Conservation (phyloP, 2,888 invertebrate genomes). For the Polymixis lichenea region DNA sequence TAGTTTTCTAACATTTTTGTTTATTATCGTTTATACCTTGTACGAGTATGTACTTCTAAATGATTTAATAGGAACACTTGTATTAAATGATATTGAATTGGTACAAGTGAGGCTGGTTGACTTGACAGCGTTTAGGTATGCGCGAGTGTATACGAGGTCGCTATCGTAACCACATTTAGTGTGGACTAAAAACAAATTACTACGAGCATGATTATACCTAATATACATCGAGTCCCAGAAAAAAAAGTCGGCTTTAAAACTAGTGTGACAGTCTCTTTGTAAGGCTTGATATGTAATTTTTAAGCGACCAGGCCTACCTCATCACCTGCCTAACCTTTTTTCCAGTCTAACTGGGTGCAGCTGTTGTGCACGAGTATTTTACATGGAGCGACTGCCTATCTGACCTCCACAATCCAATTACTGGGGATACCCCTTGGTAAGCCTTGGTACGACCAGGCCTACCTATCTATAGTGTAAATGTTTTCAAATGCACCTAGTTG, state of each 20-base stretch:
- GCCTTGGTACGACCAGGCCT: too few species aligned
- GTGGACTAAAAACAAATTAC: slow-evolving; percentile 16
- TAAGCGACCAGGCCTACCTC: not conserved
- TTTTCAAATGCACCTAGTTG: not conserved
- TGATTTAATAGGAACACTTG: slow-evolving; percentile 37
- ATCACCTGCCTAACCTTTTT: too few species aligned
- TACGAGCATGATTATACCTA: not conserved
- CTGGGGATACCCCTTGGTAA: too few species aligned
- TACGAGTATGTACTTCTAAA: not conserved
- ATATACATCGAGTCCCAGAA: not conserved
- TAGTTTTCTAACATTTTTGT: not conserved
- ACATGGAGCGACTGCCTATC: too few species aligned
- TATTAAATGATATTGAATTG: slow-evolving; percentile 65
- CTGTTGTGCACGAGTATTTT: too few species aligned
- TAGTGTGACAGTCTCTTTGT: not conserved
- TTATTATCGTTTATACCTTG: not conserved
- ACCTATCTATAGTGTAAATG: not conserved
- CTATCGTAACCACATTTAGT: slow-evolving; percentile 41
- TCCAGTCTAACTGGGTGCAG: too few species aligned
- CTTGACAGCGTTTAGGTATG: slow-evolving; percentile 68
- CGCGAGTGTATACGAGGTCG: slow-evolving; percentile 71
- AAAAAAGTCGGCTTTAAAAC: not conserved
- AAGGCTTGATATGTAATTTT: not conserved
- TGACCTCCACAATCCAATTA: too few species aligned
- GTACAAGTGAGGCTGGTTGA: slow-evolving; percentile 62